Evolutionary conservation across 2,888 invertebrate species (phyloP).

Genomic region (Drosophila diplacantha): DNA sequence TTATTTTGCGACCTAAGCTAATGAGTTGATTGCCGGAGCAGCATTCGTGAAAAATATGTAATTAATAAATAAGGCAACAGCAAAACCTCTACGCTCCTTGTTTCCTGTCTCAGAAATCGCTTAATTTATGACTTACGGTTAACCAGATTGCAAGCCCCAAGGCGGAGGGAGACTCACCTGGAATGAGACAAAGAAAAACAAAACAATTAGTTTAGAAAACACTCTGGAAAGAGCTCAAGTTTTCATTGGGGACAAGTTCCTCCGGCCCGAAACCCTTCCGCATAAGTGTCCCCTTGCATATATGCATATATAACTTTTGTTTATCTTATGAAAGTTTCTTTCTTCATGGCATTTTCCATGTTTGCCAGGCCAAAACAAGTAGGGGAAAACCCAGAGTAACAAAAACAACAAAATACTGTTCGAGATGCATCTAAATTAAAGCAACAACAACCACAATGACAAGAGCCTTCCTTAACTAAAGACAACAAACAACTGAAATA

Average conservation of each 20-base stretch:
- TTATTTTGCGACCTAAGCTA: constrained; percentile 23
- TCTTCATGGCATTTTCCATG: constrained; percentile 32
- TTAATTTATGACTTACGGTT: constrained; percentile 21
- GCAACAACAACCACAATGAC: constrained; percentile 42
- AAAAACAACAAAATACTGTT: constrained; percentile 30
- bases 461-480: constrained; percentile 41
- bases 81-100: constrained; percentile 27
- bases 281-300: constrained; percentile 15
- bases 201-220: constrained; percentile 27
- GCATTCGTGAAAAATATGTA: constrained; percentile 1
- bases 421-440: constrained; percentile 50
- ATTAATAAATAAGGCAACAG: constrained; percentile 35
- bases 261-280: neutral
- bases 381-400: constrained; percentile 1
- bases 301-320: constrained; percentile 40
- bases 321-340: constrained; percentile 41
- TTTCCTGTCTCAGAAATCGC: constrained; percentile 38
- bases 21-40: constrained; percentile 41
- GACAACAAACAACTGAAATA: constrained; percentile 35
- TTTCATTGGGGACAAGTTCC: constrained; percentile 3
- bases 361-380: constrained; percentile 18
- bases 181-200: constrained; percentile 30
- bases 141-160: constrained; percentile 6
- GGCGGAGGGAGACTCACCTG: constrained; percentile 49
- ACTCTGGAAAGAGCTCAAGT: neutral